Evolutionary conservation across 2,113 vertebrate species (phyloP).

Genomic region (Mirza zaza): DNA sequence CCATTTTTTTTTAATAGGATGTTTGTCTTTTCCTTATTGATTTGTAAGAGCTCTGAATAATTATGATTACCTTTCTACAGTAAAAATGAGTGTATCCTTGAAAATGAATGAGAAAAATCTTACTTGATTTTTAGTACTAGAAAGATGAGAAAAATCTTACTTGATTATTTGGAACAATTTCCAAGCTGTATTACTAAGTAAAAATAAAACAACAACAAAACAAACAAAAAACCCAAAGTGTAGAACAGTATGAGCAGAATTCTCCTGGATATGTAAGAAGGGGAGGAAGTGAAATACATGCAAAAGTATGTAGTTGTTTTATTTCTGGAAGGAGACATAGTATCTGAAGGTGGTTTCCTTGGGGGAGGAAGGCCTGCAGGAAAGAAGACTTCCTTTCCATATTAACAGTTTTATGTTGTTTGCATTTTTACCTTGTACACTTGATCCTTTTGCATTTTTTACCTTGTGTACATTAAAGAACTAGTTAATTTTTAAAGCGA

Average conservation of each 20-base stretch:
- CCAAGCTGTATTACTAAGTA: slow-evolving; percentile 11
- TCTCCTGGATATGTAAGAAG: neutral
- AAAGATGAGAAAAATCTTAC: slow-evolving; percentile 5
- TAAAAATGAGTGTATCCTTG: slow-evolving; percentile 15
- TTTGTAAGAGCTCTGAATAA: slow-evolving; percentile 26
- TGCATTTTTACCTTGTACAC: slow-evolving; percentile 1
- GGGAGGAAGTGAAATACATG: neutral
- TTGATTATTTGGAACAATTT: slow-evolving; percentile 11
- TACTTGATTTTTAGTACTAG: neutral
- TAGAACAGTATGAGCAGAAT: neutral
- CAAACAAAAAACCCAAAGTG: neutral
- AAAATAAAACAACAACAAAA: slow-evolving; percentile 20
- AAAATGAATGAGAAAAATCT: slow-evolving; percentile 41
- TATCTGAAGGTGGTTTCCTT: neutral
- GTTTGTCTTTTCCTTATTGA: neutral
- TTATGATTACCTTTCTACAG: neutral
- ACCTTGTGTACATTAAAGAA: neutral
- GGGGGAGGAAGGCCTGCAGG: neutral
- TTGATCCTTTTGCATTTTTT: slow-evolving; percentile 28
- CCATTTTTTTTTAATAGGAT: neutral
- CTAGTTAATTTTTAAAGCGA: neutral
- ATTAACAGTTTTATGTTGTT: neutral
- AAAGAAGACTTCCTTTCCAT: neutral
- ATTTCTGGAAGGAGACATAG: slow-evolving; percentile 20
- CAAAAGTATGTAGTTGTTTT: neutral